Base-by-base conservation (phyloP, 2,113 vertebrate genomes). In the Zingel zingel region DNA sequence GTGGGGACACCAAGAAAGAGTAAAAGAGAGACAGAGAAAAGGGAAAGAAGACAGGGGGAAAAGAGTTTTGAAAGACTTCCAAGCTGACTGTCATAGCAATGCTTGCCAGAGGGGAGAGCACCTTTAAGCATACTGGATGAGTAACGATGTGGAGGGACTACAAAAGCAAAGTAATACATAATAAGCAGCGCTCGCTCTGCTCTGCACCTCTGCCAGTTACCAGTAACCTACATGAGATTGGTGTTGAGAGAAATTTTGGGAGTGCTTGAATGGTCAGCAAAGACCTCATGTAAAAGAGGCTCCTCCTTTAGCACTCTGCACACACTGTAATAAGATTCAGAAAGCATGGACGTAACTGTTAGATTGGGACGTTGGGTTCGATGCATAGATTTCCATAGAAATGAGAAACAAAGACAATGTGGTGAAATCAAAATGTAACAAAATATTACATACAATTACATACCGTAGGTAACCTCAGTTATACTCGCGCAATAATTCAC, bases 71-170 rank as follows among this genome's bases (percentile, higher is more conserved):
- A 93, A 93, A 94, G 93, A 94, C 88, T 93, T 90, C 81, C 90
- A 91, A 85, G 87, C 87, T 74, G 89, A 91, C 90, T 93, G 91
- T 91, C 93, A 90, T 91, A 84, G 86, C 85, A 83, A 80, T 68
- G 90, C 91, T 91, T 93, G 92, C 93, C 92, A 90, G 94, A 94
- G 93, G 94, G 91, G 82, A 94, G 86, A 93, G 90, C 89, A 90
- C 86, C 92, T 94, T 91, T 89, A 91, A 93, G 92, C 90, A 92
- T 92, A 91, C 89, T 56, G 90, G 93, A 94, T 94, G 93, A 94
- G 91, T 84, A 78, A 89, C 78, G 74, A 91, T 91, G 93, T 88
- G 88, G 79, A 86, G 80, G 80, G 91, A 93, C 92, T 93, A 91
- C 92, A 93, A 89, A 94, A 90, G 89, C 87, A 90, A 87, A 91